Base-by-base conservation (phyloP, 2,113 vertebrate species). In the Sporophila hypoxantha region DNA sequence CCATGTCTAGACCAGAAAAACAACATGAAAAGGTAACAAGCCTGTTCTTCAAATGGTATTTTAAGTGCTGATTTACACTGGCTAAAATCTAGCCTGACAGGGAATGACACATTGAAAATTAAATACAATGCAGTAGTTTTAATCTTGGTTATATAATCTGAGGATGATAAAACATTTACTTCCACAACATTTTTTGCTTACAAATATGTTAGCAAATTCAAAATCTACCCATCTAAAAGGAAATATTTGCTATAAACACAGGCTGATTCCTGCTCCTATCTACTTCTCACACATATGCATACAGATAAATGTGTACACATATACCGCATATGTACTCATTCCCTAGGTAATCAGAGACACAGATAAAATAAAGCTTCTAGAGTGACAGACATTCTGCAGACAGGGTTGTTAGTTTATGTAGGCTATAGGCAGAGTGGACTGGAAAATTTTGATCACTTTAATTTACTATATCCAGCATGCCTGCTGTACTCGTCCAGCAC, bases 391-490 rank as follows among this genome's bases (percentile, higher is more conserved):
- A 98, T 96, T 96, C 88, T 90, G 97, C 97, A 97, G 98, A 98
- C 98, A 98, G 97, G 97, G 94, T 97, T 98, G 98, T 98, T 99
- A 98, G 98, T 98, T 99, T 98, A 98, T 97, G 97, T 97, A 97
- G 97, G 98, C 96, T 97, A 96, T 96, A 97, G 98, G 97, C 98
- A 98, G 98, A 98, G 97, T 96, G 95, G 92, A 98, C 98, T 99
- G 98, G 98, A 98, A 99, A 98, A 98, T 99, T 99, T 98, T 99
- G 98, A 99, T 99, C 98, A 98, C 98, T 98, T 98, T 99, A 99
- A 99, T 99, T 99, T 98, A 98, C 98, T 98, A 97, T 98, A 98
- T 98, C 98, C 98, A 98, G 98, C 97, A 87, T 92, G 96, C 97
- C 97, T 97, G 97, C 98, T 97, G 97, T 97, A 97, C 97, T 97